Evolutionary conservation across 2,797 vertebrate species (phyloP).

Genomic region (Scleropages formosus): DNA sequence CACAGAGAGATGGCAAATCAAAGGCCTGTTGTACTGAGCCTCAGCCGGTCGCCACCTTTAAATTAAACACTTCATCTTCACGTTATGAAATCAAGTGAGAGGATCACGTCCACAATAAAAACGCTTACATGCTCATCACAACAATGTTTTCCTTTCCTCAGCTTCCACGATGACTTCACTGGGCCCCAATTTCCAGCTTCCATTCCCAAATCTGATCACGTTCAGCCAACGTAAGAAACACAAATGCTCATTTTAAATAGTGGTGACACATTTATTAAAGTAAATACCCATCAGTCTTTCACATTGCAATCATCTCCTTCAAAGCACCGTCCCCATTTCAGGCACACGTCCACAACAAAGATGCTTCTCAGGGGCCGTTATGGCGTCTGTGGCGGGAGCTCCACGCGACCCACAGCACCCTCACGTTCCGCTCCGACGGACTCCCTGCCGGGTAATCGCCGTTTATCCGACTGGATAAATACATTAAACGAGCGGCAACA

Average conservation of each 20-base stretch:
- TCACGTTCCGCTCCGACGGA: not conserved
- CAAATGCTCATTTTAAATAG: too few species aligned
- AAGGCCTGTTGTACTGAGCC: conserved; percentile 36
- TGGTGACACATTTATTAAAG: too few species aligned
- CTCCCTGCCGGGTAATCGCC: conserved; percentile 9
- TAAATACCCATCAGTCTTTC: too few species aligned
- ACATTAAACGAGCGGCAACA: not conserved
- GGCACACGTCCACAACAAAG: not conserved
- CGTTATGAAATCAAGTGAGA: not conserved
- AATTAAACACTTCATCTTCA: not conserved
- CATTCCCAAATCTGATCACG: not conserved
- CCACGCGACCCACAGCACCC: not conserved
- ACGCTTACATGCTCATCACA: not conserved
- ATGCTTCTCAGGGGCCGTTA: not conserved
- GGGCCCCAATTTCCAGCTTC: too few species aligned
- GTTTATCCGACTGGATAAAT: conserved; percentile 15
- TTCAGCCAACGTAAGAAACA: not conserved
- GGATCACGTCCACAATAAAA: not conserved
- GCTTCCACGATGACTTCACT: not conserved
- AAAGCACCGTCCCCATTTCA: too few species aligned
- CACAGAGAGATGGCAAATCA: conserved; percentile 58
- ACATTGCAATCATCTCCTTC: too few species aligned
- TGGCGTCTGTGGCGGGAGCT: not conserved
- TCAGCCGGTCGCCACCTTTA: too few species aligned
- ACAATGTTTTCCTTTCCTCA: not conserved